phyloP scores from a whole-genome alignment of 1,140 invertebrate genomes.

The Drosophila bocqueti region DNA sequence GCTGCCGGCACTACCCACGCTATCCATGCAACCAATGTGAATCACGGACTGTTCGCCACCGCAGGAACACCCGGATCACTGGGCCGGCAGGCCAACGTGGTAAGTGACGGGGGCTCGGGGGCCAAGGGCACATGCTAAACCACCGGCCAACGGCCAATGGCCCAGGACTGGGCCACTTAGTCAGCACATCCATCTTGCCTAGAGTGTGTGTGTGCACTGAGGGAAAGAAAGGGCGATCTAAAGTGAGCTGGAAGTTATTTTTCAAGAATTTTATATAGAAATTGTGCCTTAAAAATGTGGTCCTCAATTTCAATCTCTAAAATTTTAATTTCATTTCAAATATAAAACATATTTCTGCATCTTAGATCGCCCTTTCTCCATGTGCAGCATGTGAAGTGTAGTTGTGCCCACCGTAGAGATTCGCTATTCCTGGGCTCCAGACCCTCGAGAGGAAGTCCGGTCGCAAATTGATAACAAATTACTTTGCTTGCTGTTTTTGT shows the following conservation, averaged over 20 bases:
- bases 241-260: neutral
- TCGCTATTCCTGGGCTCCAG: slow-evolving; percentile 11
- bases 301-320: no score
- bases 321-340: no score
- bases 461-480: slow-evolving; percentile 58
- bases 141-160: slow-evolving; percentile 25
- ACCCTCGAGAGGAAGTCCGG: slow-evolving; percentile 28
- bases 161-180: slow-evolving; percentile 39
- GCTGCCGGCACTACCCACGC: slow-evolving; percentile 7
- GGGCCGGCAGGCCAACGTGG: slow-evolving; percentile 57
- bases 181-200: slow-evolving; percentile 44
- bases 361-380: slow-evolving; percentile 12
- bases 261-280: neutral
- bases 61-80: slow-evolving; percentile 34
- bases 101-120: slow-evolving; percentile 38
- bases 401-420: slow-evolving; percentile 23
- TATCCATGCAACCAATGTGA: neutral
- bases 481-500: slow-evolving; percentile 41
- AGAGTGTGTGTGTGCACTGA: slow-evolving; percentile 19
- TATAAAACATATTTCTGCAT: neutral
- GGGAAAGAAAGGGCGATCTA: slow-evolving; percentile 1
- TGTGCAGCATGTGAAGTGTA: slow-evolving; percentile 16
- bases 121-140: slow-evolving; percentile 26
- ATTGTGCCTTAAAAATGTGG: neutral
- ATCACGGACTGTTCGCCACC: slow-evolving; percentile 19